Conservation (phyloP, 2,113 vertebrate species). For the Copsychus sechellarum region DNA sequence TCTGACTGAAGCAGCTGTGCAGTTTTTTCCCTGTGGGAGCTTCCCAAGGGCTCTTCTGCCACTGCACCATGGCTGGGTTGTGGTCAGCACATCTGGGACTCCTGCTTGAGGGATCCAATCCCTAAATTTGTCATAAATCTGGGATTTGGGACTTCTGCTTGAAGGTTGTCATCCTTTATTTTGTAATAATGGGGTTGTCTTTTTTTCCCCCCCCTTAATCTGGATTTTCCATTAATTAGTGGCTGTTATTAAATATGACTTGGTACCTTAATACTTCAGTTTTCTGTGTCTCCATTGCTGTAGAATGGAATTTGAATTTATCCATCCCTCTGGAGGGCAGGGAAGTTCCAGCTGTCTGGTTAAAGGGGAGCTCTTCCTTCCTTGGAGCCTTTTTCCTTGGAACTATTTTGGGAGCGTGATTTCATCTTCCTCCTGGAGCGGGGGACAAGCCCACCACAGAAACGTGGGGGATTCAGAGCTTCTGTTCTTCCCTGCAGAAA, state of each 20-base stretch:
- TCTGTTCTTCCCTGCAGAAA: background rate
- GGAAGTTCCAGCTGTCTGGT: background rate
- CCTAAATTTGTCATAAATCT: background rate
- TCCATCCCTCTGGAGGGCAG: background rate
- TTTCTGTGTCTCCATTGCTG: background rate
- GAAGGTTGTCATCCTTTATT: background rate
- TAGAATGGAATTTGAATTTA: background rate
- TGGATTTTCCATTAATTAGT: background rate
- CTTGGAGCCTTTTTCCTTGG: background rate
- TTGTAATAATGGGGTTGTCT: background rate
- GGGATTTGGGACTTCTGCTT: background rate
- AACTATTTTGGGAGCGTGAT: background rate
- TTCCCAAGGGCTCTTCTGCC: background rate
- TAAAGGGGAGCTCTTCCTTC: background rate
- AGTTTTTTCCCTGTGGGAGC: background rate
- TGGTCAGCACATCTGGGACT: background rate
- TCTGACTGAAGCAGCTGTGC: background rate
- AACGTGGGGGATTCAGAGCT: background rate
- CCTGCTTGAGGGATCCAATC: background rate
- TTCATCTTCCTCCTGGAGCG: background rate
- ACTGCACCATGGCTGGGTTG: fast-evolving
- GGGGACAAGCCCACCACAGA: background rate
- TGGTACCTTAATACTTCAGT: fast-evolving
- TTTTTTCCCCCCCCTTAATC: fast-evolving
- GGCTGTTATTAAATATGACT: background rate